These are phyloP conservation scores for Castor canadensis DNA, from an alignment of 2,113 vertebrate genomes.

Conservation along the genomic window DNA sequence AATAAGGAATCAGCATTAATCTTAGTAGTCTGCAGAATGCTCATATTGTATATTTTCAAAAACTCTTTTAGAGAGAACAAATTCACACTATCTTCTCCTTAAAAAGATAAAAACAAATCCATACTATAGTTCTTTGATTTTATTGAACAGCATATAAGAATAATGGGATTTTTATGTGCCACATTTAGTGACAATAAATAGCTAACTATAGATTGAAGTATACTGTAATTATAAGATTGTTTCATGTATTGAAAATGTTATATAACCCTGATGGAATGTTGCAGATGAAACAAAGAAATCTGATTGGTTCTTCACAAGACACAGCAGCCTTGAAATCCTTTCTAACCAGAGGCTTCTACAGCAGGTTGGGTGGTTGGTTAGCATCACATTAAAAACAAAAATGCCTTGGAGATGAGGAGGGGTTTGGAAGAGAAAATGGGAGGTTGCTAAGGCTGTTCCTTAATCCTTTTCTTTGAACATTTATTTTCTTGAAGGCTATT, in stretches of 20 bases:
- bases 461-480: slow-evolving; percentile 2
- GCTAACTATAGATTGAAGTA: slow-evolving; percentile 46
- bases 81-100: background rate
- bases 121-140: slow-evolving; percentile 15
- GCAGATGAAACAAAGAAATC: slow-evolving; percentile 78
- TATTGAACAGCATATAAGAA: slow-evolving; percentile 25
- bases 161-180: slow-evolving; percentile 46
- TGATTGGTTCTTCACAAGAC: slow-evolving; percentile 66
- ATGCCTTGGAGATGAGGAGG: slow-evolving; percentile 36
- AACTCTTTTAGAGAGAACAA: slow-evolving; percentile 40
- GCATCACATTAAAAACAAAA: slow-evolving; percentile 37
- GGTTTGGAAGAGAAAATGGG: slow-evolving; percentile 48
- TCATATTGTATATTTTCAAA: slow-evolving; percentile 30
- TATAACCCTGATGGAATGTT: slow-evolving; percentile 76
- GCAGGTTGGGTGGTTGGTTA: slow-evolving; percentile 21
- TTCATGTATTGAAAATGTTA: slow-evolving; percentile 71
- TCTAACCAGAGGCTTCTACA: slow-evolving; percentile 34
- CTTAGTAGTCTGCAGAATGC: slow-evolving; percentile 40
- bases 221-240: slow-evolving; percentile 59
- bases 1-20: slow-evolving; percentile 23
- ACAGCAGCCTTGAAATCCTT: slow-evolving; percentile 55
- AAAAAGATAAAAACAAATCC: background rate
- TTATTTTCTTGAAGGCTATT: background rate
- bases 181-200: slow-evolving; percentile 38
- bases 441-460: slow-evolving; percentile 33